These are phyloP conservation scores for Plutomurus gul DNA, from an alignment of 1,140 invertebrate genomes.

Conservation along the genomic window DNA sequence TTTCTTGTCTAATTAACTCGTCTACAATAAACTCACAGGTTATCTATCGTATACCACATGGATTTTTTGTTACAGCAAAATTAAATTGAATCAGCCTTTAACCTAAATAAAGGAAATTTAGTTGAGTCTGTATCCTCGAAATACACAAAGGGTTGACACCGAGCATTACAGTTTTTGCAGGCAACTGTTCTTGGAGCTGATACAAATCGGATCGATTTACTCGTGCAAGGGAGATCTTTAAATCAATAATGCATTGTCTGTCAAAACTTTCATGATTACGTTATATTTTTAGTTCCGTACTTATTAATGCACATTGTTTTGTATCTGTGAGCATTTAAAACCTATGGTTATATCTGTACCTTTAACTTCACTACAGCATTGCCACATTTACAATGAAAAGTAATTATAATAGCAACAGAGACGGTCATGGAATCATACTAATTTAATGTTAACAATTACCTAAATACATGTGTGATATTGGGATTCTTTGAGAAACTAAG, in stretches of 20 bases:
- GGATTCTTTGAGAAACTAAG: no score
- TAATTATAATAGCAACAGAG: no score
- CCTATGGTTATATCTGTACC: no score
- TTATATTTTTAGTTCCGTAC: no score
- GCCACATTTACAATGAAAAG: no score
- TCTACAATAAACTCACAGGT: not conserved
- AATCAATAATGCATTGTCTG: not conserved
- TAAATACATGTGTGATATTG: no score
- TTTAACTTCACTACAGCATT: no score
- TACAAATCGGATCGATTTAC: not conserved
- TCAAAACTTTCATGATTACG: no score
- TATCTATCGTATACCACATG: not conserved
- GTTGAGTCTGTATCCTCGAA: not conserved
- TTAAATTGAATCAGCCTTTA: not conserved
- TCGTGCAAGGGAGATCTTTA: not conserved
- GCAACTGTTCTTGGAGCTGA: not conserved
- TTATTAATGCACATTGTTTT: no score
- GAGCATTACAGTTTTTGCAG: not conserved
- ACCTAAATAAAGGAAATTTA: slow-evolving; percentile 7
- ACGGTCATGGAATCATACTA: no score
- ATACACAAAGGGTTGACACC: not conserved
- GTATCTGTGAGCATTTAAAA: no score
- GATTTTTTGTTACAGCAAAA: not conserved
- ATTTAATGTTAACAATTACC: no score
- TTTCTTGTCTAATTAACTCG: not conserved